phyloP scores from a whole-genome alignment of 2,113 vertebrate genomes.

The Misgurnus anguillicaudatus region DNA sequence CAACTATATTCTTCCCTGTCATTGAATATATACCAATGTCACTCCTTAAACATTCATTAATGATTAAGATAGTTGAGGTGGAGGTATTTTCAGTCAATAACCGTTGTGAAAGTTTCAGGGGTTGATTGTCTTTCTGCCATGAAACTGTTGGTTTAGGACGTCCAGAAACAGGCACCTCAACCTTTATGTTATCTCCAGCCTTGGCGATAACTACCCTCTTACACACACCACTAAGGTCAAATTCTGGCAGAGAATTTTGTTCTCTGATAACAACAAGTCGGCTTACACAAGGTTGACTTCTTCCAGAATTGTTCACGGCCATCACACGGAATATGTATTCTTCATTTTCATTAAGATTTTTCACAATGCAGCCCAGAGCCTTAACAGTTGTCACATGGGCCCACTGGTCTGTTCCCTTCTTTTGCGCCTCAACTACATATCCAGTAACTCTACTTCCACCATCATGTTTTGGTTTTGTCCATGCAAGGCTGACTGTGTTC shows the following conservation, averaged over 20 bases:
- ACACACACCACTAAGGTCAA: conserved; percentile 91
- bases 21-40: conserved; percentile 88
- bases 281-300: conserved; percentile 90
- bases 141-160: conserved; percentile 90
- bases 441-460: conserved; percentile 95
- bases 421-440: conserved; percentile 95
- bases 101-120: conserved; percentile 89
- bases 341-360: conserved; percentile 93
- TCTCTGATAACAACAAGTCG: conserved; percentile 88
- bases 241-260: conserved; percentile 86
- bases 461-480: conserved; percentile 95
- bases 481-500: conserved; percentile 87
- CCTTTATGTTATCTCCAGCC: conserved; percentile 94
- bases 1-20: conserved; percentile 91
- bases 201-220: conserved; percentile 92
- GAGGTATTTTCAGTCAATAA: conserved; percentile 86
- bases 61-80: conserved; percentile 85
- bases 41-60: conserved; percentile 86
- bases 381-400: conserved; percentile 89
- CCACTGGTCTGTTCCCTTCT: conserved; percentile 93
- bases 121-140: conserved; percentile 91
- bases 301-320: conserved; percentile 93
- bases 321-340: conserved; percentile 95
- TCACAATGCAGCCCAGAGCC: conserved; percentile 84
- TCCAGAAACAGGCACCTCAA: conserved; percentile 94